These are phyloP conservation scores for Actinopyga echinites DNA, from an alignment of 53 echinoderm and acorn worm species.

Conservation along the genomic window DNA sequence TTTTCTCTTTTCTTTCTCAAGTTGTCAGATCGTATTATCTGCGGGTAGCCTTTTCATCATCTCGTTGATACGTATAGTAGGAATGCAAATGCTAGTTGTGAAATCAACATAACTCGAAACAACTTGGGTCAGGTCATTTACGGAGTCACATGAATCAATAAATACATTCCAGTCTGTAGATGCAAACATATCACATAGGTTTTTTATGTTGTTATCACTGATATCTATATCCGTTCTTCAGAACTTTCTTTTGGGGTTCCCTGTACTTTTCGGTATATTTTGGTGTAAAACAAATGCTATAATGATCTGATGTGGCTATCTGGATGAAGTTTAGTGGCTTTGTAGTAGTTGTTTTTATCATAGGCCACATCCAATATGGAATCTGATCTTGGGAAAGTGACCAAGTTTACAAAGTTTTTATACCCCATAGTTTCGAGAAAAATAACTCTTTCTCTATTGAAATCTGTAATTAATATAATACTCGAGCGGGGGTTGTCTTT, in stretches of 20 bases:
- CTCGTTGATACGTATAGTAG: background rate
- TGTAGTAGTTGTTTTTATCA: background rate
- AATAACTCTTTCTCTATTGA: background rate
- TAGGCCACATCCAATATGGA: background rate
- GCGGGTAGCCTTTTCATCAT: background rate
- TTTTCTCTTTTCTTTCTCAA: too few relatives aligned
- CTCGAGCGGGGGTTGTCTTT: background rate
- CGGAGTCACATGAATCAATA: background rate
- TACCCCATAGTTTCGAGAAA: background rate
- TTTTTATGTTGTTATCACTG: background rate
- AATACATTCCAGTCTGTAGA: constrained; percentile 4
- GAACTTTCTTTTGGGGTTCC: background rate
- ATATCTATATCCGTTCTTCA: background rate
- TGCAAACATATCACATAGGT: background rate
- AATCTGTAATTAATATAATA: background rate
- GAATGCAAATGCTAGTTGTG: background rate
- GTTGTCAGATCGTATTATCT: background rate
- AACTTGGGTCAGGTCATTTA: background rate
- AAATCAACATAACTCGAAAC: background rate
- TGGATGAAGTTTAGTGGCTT: background rate
- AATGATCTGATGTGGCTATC: background rate
- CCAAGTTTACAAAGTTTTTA: background rate
- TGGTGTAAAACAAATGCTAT: background rate
- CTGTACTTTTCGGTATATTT: background rate
- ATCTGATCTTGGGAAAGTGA: background rate